Conservation (phyloP, 2,113 vertebrate species). For the Columbina picui region DNA sequence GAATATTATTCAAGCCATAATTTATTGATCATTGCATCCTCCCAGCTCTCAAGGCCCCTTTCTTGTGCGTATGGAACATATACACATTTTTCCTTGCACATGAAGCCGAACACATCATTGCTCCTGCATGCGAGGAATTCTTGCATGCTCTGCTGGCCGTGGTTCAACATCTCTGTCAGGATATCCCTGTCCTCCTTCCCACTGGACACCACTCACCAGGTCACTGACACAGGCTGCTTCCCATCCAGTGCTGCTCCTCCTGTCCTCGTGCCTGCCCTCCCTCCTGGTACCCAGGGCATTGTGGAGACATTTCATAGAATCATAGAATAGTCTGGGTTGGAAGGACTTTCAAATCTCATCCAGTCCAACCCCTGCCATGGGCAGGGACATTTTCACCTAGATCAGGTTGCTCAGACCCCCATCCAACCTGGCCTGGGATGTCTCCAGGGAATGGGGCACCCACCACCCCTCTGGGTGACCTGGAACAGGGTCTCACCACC, state of each 20-base stretch:
- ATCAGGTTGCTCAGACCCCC: no score
- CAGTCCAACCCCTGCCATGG: no score
- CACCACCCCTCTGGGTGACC: no score
- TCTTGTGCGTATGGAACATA: neutral
- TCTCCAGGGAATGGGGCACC: no score
- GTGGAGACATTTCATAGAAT: neutral
- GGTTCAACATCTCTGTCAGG: neutral
- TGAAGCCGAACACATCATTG: neutral
- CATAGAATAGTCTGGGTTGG: no score
- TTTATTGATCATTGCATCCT: conserved; percentile 49
- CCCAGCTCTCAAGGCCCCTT: neutral
- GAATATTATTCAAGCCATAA: conserved; percentile 23
- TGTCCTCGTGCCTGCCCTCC: neutral
- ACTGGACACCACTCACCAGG: neutral
- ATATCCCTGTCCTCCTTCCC: neutral
- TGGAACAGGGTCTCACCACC: no score
- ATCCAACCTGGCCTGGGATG: no score
- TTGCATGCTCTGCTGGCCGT: neutral
- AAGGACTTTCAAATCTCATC: no score
- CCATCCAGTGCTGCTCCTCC: neutral
- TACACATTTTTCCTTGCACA: neutral
- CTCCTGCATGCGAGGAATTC: neutral
- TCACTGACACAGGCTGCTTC: neutral
- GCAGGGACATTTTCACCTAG: no score
- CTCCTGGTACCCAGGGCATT: neutral